Base-by-base conservation (phyloP, 2,113 vertebrate species). In the Talpa occidentalis region DNA sequence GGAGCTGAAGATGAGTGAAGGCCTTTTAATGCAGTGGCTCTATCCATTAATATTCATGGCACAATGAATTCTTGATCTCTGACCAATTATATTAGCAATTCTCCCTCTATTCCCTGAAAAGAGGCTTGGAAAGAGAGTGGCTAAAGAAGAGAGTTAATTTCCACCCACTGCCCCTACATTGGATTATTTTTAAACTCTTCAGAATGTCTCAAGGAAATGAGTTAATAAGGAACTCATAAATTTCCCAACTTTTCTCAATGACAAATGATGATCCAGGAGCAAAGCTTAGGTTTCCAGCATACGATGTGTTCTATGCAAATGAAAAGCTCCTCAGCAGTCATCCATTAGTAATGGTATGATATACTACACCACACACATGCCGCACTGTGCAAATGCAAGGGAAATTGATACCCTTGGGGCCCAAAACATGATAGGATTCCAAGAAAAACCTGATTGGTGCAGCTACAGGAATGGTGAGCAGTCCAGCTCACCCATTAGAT, bases 121-220 rank as follows among this genome's bases (percentile, higher is more conserved):
- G 52, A 94, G 6, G 30, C 17, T 26, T 69, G 26, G 56, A 62
- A 94, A 91, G 15, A 19, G 2, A 4, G 2, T 62, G n/a, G 14
- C 62, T 15, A n/a, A 54, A 76, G 26, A 79, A 19, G 12, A 76
- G 28, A 24, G 7, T 66, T 89, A 87, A 83, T 78, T 28, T 79
- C 88, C 14, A 56, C 19, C 54, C 54, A 2, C 5, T 22, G 21
- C 1, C 24, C 4, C 17, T 89, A 4, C 37, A 64, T 8, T 77
- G 10, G 62, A 21, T 73, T 94, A 30, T 66, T 93, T 90, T 90
- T 44, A 82, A 94, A 44, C 49, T 56, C 59, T 85, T 69, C 11
- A 64, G 47, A 44, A 96, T 78, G 19, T 59, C 74, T 95, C 7
- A 64, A 89, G 81, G 78, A 86, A 93, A 52, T 42, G 7, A 73